Percentiles rank a stretch among this genome's conserved stretches.
phyloP scores from a whole-genome alignment of 2,888 invertebrate genomes.

The Sminthurinus aureus region DNA sequence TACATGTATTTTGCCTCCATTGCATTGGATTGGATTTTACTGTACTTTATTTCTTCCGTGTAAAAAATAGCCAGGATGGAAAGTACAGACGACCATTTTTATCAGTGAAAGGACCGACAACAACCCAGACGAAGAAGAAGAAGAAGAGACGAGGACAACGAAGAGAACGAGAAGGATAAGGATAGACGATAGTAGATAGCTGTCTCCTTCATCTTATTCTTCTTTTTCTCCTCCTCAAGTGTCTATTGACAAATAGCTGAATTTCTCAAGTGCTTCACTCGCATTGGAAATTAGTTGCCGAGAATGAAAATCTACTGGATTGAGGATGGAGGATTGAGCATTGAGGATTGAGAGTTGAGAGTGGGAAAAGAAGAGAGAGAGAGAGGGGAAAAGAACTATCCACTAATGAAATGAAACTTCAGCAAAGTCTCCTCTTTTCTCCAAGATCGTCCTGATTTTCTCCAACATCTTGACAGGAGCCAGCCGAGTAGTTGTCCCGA shows the following conservation, averaged over 20 bases:
- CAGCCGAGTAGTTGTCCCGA: background rate
- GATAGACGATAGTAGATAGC: background rate
- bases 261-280: conserved; percentile 7
- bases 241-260: conserved; percentile 38
- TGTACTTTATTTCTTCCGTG: background rate
- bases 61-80: background rate
- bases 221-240: conserved; percentile 14
- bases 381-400: background rate
- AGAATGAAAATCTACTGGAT: conserved; percentile 32
- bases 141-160: background rate
- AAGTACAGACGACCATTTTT: background rate
- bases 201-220: background rate
- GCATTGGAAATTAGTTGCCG: conserved; percentile 33
- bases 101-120: background rate
- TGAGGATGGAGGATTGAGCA: background rate
- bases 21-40: background rate
- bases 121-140: background rate
- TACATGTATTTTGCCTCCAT: too few species aligned
- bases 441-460: background rate
- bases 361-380: background rate
- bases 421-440: conserved; percentile 22
- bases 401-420: conserved; percentile 39
- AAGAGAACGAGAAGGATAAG: background rate
- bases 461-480: conserved; percentile 15
- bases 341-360: too few species aligned